phyloP scores from a whole-genome alignment of 2,113 vertebrate species.

The Misgurnus anguillicaudatus region DNA sequence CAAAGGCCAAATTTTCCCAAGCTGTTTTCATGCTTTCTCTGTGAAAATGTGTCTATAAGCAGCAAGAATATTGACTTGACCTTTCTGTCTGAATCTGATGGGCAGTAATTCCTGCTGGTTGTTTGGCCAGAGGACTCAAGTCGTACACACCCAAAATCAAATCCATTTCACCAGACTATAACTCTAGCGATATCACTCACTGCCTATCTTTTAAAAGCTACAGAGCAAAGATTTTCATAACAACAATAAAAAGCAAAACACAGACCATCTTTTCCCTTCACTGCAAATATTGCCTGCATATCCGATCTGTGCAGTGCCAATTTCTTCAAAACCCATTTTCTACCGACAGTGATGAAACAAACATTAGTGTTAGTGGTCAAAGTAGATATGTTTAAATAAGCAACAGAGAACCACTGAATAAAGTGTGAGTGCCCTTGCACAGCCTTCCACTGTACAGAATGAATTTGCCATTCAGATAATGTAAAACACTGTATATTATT shows the following conservation, averaged over 20 bases:
- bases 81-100: background rate
- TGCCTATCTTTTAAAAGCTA: slow-evolving; percentile 25
- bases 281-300: slow-evolving; percentile 47
- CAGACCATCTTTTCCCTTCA: slow-evolving; percentile 61
- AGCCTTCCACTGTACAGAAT: slow-evolving; percentile 42
- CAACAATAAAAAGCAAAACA: slow-evolving; percentile 57
- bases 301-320: background rate
- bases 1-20: slow-evolving; percentile 39
- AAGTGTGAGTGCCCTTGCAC: slow-evolving; percentile 62
- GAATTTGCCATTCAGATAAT: slow-evolving; percentile 11
- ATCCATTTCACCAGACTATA: slow-evolving; percentile 33
- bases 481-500: slow-evolving; percentile 57
- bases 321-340: slow-evolving; percentile 32
- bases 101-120: slow-evolving; percentile 68
- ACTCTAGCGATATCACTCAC: background rate
- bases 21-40: slow-evolving; percentile 20
- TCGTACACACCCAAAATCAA: slow-evolving; percentile 2
- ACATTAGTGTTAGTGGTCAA: slow-evolving; percentile 39
- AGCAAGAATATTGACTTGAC: slow-evolving; percentile 15
- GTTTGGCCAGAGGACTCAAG: slow-evolving; percentile 70
- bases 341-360: slow-evolving; percentile 44
- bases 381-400: slow-evolving; percentile 48
- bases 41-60: slow-evolving; percentile 22
- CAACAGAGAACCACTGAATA: slow-evolving; percentile 69
- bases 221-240: slow-evolving; percentile 86